Percentiles rank a stretch among this genome's conserved stretches.
These are phyloP conservation scores for Norana najaformis DNA, from an alignment of 2,888 invertebrate genomes.

Conservation along the genomic window DNA sequence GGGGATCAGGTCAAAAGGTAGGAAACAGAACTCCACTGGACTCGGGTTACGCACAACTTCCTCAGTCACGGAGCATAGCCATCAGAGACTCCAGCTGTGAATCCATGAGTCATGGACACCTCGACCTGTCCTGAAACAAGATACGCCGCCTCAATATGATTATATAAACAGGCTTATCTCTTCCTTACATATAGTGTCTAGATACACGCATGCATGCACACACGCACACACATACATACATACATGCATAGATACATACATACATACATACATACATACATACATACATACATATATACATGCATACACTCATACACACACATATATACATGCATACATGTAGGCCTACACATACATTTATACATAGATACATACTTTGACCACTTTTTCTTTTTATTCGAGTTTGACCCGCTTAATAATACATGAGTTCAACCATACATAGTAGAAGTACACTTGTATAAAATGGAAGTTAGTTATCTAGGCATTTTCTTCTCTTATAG, in stretches of 20 bases:
- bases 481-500: too few species aligned
- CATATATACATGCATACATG: too few species aligned
- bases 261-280: slow-evolving; percentile 26
- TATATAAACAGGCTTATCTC: background rate
- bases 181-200: background rate
- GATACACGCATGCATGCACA: background rate
- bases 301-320: slow-evolving; percentile 26
- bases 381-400: too few species aligned
- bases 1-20: background rate
- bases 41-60: background rate
- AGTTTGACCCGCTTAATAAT: too few species aligned
- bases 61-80: background rate
- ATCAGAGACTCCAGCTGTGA: background rate
- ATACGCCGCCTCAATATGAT: background rate
- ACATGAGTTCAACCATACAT: too few species aligned
- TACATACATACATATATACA: slow-evolving; percentile 30
- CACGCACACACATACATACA: slow-evolving; percentile 25
- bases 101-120: background rate
- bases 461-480: too few species aligned
- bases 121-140: background rate
- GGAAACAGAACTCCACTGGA: background rate
- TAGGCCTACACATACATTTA: too few species aligned
- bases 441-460: background rate
- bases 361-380: too few species aligned
- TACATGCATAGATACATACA: slow-evolving; percentile 26